Evolutionary conservation across 2,797 vertebrate species (phyloP), one percentile per base, ranked within the genome.

Genomic region (Sebastes miniatus): DNA sequence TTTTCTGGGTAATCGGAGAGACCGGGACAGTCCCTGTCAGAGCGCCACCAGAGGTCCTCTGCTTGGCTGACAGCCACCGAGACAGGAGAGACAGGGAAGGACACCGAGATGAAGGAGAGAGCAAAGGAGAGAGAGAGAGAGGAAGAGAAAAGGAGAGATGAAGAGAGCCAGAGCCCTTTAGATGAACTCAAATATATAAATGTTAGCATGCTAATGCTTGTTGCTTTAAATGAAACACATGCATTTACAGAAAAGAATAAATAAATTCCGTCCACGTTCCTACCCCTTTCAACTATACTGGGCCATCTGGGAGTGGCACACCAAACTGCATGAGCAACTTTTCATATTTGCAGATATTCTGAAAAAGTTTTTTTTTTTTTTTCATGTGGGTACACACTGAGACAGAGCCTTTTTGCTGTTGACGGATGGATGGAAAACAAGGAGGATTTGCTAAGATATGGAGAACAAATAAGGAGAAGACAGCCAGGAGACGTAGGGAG

Each of bases 1-100:
- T 70, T 91, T 91, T 88, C 74, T 81, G 59, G 75, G 87, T 90
- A 93, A 92, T 86, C 85, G 83, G 81, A 85, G 76, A 76, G 78
- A 83, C 73, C 2, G 24, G 75, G 66, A 79, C 34, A 83, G 80
- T 87, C 76, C 57, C 74, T 32, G 69, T 68, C 18, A 29, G 73
- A 76, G 78, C 14, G 27, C 32, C 64, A 27, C 75, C 73, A 76
- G 75, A 71, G 47, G 66, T 74, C 25, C 32, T 86, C 83, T 85
- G 75, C 58, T 57, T 58, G 69, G 57, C 73, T 77, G 81, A 89
- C 71, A 79, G 87, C 81, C 68, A 69, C 70, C 0, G 11, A 27
- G 52, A 57, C 27, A 62, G 29, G 58, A 32, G 22, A 73, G 2
- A 18, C 22, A 59, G 29, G 31, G 36, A 70, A 70, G 62, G 69